Conservation (phyloP, 2,113 vertebrate species). For the Lichenostomus cassidix region DNA sequence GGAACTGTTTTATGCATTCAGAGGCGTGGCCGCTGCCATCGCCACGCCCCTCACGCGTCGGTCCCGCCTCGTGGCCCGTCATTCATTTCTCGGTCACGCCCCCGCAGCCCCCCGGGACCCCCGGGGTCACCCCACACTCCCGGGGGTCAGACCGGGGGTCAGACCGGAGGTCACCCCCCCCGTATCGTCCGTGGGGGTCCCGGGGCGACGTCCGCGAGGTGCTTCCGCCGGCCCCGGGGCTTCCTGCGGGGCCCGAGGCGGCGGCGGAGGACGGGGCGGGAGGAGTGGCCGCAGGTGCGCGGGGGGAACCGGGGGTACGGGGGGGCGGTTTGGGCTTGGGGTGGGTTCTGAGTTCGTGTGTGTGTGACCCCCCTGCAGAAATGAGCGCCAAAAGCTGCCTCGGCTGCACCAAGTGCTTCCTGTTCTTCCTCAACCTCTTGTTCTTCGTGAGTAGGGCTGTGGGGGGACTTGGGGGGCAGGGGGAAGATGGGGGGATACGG, state of each 20-base stretch:
- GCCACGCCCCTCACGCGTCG: too few species aligned
- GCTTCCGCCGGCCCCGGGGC: neutral
- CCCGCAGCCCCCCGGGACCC: too few species aligned
- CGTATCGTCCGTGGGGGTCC: too few species aligned
- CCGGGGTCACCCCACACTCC: too few species aligned
- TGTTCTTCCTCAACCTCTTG: neutral
- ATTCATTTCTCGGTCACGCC: too few species aligned
- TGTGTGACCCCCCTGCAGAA: neutral
- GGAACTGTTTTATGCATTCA: too few species aligned
- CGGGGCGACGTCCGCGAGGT: too few species aligned
- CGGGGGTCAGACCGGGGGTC: too few species aligned
- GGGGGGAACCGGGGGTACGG: neutral
- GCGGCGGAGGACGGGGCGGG: neutral
- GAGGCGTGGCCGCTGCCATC: too few species aligned
- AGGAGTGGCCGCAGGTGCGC: neutral
- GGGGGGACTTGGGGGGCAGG: neutral
- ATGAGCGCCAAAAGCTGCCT: neutral
- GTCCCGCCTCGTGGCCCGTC: too few species aligned
- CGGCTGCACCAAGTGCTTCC: neutral
- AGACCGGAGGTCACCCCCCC: neutral
- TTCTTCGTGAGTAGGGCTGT: neutral
- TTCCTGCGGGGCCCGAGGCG: neutral
- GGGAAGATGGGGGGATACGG: neutral
- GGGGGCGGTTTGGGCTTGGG: neutral
- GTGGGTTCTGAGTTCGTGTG: neutral